Base-by-base conservation (phyloP, 2,888 invertebrate species). In the Agonopterix subpropinquella region DNA sequence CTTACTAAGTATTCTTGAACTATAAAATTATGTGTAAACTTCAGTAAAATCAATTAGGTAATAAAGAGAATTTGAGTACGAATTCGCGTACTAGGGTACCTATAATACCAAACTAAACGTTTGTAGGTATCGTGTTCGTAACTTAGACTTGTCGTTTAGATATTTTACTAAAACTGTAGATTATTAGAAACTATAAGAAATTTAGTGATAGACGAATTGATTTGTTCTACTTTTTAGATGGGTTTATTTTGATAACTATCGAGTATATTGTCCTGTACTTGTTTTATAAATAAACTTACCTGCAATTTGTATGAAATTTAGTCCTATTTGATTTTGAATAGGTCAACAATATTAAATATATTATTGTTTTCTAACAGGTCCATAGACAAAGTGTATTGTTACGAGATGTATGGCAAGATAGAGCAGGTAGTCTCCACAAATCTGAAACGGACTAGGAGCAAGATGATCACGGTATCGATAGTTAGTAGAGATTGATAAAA, bases 191-290 rank as follows among this genome's bases (percentile, higher is more conserved):
- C 15, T 54, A 47, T 77, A 77, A 73, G 69, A 54, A 56, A 64
- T 46, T 44, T 36, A 36, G 36, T 41, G n/a, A 44, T 41, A 15
- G 4, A 18, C 8, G 11, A 43, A 47, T 42, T 41, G 37, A 18
- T 44, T 72, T 71, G 65, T 68, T 72, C 69, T 77, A 71, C 28
- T 28, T 76, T 84, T 84, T 84, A 74, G 82, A 85, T 59, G 61
- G 69, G 58, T 76, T 84, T 86, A 83, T 84, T 87, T 85, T 85
- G 82, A 84, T 85, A 82, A 70, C 57, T 63, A 64, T 69, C 67
- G 67, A 64, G 61, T 79, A 76, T 78, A 28, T 28, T 7, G 77
- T 67, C 73, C 68, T 58, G 56, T 64, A 59, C 65, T 66, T 52
- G 61, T 70, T 73, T 76, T 73, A 63, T 67, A 64, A 64, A 67